phyloP scores from a whole-genome alignment of 2,113 vertebrate genomes.

The Ceyx cyanopectus region DNA sequence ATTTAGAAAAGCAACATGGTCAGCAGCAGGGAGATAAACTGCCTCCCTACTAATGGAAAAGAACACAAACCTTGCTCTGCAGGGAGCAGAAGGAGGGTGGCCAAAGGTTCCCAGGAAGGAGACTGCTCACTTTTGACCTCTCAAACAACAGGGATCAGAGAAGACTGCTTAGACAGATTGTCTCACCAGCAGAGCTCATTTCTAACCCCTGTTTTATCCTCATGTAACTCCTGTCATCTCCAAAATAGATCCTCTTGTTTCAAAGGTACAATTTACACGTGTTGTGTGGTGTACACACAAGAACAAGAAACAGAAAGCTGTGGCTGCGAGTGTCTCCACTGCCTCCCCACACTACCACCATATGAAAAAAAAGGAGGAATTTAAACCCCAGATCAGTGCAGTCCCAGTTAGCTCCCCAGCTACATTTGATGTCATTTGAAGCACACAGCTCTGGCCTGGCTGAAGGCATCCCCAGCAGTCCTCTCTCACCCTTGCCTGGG shows the following conservation, averaged over 20 bases:
- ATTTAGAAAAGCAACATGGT: background rate
- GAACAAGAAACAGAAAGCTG: background rate
- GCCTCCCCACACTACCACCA: background rate
- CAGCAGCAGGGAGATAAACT: background rate
- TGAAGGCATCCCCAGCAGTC: background rate
- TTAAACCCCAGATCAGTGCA: background rate
- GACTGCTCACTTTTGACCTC: background rate
- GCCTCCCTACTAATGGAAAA: background rate
- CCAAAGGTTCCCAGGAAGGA: background rate
- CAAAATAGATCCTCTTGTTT: background rate
- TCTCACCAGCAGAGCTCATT: background rate
- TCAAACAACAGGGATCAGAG: background rate
- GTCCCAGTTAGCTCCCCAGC: background rate
- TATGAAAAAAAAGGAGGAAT: background rate
- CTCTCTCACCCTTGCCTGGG: background rate
- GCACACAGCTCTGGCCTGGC: too few relatives aligned
- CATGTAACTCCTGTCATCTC: fast-evolving
- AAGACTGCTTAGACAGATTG: background rate
- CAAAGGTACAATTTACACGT: background rate
- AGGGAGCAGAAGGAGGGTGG: background rate
- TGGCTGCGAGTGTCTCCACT: background rate
- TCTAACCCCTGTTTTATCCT: background rate
- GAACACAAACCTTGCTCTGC: background rate
- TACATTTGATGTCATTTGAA: background rate
- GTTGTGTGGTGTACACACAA: background rate